These are phyloP conservation scores for Rhopalosiphum maidis DNA, from an alignment of 1,140 invertebrate genomes.

Conservation along the genomic window DNA sequence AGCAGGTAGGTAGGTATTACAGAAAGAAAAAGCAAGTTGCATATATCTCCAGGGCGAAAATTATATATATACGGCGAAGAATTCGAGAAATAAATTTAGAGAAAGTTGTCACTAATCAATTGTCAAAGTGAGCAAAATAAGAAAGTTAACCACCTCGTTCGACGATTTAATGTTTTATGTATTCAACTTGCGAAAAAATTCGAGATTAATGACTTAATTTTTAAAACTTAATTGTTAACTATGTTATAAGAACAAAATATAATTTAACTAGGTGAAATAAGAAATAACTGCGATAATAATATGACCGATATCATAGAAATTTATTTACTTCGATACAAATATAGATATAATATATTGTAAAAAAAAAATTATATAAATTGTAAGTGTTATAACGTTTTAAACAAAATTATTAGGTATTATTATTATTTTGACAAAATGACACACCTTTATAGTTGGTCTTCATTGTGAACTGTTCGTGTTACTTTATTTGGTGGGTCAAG, in stretches of 20 bases:
- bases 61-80: background rate
- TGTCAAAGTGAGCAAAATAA: slow-evolving; percentile 19
- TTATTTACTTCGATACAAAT: background rate
- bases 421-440: slow-evolving; percentile 20
- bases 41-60: background rate
- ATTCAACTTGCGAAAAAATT: background rate
- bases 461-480: background rate
- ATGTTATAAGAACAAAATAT: background rate
- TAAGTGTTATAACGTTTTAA: background rate
- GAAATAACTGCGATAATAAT: background rate
- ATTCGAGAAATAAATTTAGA: slow-evolving; percentile 28
- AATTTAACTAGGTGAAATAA: background rate
- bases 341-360: background rate
- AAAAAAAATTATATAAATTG: background rate
- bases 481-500: slow-evolving; percentile 27
- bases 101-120: slow-evolving; percentile 49
- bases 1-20: background rate
- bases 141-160: slow-evolving; percentile 26
- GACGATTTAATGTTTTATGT: background rate
- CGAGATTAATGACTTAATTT: background rate
- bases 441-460: background rate
- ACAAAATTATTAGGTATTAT: background rate
- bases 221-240: background rate
- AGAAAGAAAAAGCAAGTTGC: slow-evolving; percentile 34
- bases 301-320: background rate